phyloP scores from a whole-genome alignment of 2,888 invertebrate species.

The Candidula unifasciata region DNA sequence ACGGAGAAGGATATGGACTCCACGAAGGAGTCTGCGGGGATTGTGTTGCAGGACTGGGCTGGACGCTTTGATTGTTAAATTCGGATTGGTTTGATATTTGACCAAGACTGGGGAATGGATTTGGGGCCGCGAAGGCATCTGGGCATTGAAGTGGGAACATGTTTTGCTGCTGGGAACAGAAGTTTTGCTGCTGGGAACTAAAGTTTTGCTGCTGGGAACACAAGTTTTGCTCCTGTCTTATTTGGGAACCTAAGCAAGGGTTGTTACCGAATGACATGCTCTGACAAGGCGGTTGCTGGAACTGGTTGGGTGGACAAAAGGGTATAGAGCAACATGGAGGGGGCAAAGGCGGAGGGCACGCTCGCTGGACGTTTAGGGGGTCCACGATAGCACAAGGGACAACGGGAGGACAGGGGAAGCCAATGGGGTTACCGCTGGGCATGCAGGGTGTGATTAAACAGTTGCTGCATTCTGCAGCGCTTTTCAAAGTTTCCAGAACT shows the following conservation, averaged over 20 bases:
- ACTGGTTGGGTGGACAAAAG: not conserved
- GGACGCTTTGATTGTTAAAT: not conserved
- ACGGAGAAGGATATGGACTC: not conserved
- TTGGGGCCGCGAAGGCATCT: not conserved
- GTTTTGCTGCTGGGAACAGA: no score
- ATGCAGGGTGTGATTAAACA: constrained; percentile 3
- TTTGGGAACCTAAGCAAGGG: not conserved
- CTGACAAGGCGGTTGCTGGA: not conserved
- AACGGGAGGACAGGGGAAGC: not conserved
- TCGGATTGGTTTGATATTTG: not conserved
- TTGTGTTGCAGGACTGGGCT: no score
- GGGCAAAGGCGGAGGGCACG: not conserved
- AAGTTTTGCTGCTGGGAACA: not conserved
- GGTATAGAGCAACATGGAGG: not conserved
- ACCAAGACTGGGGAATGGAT: not conserved
- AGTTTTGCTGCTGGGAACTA: not conserved
- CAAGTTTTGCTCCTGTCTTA: not conserved
- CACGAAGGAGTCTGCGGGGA: no score
- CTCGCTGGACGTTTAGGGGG: not conserved
- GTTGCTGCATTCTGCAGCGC: not conserved
- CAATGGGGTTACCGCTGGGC: not conserved
- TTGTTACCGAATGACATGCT: no score
- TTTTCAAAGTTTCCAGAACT: constrained; percentile 32
- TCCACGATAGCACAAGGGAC: not conserved
- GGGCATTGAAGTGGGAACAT: not conserved